Conservation (phyloP, 2,888 invertebrate genomes). For the Epirrita christyi region DNA sequence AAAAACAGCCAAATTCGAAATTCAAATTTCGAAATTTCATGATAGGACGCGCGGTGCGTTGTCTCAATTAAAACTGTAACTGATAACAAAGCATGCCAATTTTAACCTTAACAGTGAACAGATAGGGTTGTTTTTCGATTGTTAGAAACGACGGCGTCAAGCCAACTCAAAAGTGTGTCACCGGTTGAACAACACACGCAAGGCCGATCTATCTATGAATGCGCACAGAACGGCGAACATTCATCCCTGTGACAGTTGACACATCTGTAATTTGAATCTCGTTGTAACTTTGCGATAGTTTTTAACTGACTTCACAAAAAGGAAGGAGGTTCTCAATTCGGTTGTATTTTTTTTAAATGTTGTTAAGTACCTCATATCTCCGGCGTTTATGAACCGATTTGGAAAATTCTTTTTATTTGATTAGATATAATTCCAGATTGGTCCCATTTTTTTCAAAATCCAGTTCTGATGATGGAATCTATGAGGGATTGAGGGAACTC, state of each 20-base stretch:
- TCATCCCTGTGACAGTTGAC: constrained; percentile 46
- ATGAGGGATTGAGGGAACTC: no score
- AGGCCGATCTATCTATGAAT: constrained; percentile 80
- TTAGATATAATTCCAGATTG: no score
- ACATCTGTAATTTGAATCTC: constrained; percentile 12
- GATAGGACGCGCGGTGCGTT: constrained; percentile 66
- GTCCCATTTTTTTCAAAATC: no score
- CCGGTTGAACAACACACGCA: constrained; percentile 80
- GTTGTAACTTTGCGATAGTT: not conserved
- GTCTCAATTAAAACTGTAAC: constrained; percentile 64
- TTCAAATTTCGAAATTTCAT: constrained; percentile 70
- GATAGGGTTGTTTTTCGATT: constrained; percentile 58
- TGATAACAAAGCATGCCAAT: constrained; percentile 30
- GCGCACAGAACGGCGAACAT: constrained; percentile 78
- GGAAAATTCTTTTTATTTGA: no score
- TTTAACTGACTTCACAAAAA: no score
- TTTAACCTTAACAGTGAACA: constrained; percentile 28
- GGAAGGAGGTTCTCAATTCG: no score
- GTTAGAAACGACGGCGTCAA: constrained; percentile 65
- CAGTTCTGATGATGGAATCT: no score
- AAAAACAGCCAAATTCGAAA: constrained; percentile 75
- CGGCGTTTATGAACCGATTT: no score
- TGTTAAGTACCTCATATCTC: no score
- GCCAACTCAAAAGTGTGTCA: constrained; percentile 84
- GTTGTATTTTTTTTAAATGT: no score